Evolutionary conservation across 2,888 invertebrate species (phyloP).

Genomic region (Crioceris asparagi): DNA sequence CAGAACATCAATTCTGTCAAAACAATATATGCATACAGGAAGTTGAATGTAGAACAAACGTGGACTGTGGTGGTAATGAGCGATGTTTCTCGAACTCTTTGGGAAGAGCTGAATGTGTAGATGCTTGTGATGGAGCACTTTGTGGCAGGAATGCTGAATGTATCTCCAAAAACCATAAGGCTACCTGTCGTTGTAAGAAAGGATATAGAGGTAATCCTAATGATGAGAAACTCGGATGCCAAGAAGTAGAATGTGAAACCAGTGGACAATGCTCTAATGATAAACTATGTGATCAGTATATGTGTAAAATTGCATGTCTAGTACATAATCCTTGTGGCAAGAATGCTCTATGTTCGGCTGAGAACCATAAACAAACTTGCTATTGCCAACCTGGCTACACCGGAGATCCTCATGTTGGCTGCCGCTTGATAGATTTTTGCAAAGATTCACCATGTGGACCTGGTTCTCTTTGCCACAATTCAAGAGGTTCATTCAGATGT

Average conservation of each 20-base stretch:
- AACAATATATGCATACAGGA: slow-evolving; percentile 81
- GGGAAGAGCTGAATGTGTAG: slow-evolving; percentile 66
- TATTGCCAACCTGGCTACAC: slow-evolving; percentile 83
- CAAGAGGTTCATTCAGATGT: slow-evolving; percentile 70
- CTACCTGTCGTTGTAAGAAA: slow-evolving; percentile 64
- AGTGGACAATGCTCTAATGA: slow-evolving; percentile 69
- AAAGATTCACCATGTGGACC: slow-evolving; percentile 67
- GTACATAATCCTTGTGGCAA: slow-evolving; percentile 74
- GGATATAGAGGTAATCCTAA: slow-evolving; percentile 65
- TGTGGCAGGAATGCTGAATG: slow-evolving; percentile 81
- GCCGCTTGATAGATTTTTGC: slow-evolving; percentile 69
- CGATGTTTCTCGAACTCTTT: slow-evolving; percentile 58
- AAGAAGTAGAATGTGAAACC: slow-evolving; percentile 62
- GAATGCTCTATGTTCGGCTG: slow-evolving; percentile 76
- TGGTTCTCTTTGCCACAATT: slow-evolving; percentile 69
- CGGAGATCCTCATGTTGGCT: slow-evolving; percentile 63
- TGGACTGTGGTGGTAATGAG: slow-evolving; percentile 64
- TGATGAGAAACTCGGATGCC: slow-evolving; percentile 70
- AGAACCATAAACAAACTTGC: slow-evolving; percentile 66
- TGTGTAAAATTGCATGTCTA: slow-evolving; percentile 79
- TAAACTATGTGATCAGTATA: slow-evolving; percentile 70
- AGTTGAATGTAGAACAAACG: slow-evolving; percentile 58
- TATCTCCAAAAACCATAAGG: slow-evolving; percentile 57
- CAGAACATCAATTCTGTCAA: slow-evolving; percentile 72
- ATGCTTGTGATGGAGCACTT: slow-evolving; percentile 61